Conservation (phyloP, 2,888 invertebrate genomes). For the Acrocyrtus sp. region DNA sequence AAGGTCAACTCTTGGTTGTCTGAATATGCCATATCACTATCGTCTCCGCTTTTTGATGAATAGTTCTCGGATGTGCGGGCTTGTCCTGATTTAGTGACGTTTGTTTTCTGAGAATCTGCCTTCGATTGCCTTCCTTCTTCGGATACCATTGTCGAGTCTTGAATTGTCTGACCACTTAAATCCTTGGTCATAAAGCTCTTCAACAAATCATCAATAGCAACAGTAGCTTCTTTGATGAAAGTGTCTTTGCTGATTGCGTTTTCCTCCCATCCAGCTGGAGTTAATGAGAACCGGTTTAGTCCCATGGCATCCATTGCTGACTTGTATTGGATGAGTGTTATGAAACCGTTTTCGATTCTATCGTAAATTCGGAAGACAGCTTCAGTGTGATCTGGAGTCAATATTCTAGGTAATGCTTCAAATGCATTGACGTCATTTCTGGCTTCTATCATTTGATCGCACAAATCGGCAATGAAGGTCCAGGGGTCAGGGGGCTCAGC, state of each 20-base stretch:
- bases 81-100: too few species aligned
- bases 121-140: too few species aligned
- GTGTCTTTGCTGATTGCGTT: conserved; percentile 47
- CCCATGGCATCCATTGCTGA: conserved; percentile 53
- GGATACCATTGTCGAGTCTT: too few species aligned
- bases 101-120: too few species aligned
- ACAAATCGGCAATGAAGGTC: conserved; percentile 31
- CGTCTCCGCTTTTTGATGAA: too few species aligned
- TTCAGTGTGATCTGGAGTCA: conserved; percentile 42
- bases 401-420: conserved; percentile 32
- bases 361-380: conserved; percentile 52
- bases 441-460: conserved; percentile 35
- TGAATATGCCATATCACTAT: too few species aligned
- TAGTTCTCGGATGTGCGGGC: too few species aligned
- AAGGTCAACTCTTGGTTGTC: too few species aligned
- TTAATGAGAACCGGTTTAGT: conserved; percentile 14
- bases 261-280: conserved; percentile 37
- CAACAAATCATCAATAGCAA: conserved; percentile 36
- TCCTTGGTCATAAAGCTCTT: conserved; percentile 36
- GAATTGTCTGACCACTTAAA: too few species aligned
- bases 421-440: conserved; percentile 26
- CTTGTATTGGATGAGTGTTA: conserved; percentile 37
- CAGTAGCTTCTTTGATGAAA: conserved; percentile 37
- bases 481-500: conserved; percentile 37
- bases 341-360: conserved; percentile 47